Evolutionary conservation across 2,113 vertebrate species (phyloP).

Genomic region (Clarias batrachus): DNA sequence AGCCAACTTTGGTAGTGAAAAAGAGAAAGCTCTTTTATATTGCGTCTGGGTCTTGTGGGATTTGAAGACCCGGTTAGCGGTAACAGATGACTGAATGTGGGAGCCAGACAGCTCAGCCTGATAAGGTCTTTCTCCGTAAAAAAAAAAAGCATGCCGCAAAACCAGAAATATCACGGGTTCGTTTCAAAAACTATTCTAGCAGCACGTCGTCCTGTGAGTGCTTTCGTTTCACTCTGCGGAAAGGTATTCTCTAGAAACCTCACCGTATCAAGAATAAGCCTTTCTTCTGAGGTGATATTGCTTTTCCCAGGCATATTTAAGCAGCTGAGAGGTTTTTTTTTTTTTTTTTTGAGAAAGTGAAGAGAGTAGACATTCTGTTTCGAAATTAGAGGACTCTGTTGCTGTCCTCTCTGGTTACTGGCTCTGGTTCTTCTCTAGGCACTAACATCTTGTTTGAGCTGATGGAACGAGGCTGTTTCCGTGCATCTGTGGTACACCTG

Average conservation of each 20-base stretch:
- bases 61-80: constrained; percentile 28
- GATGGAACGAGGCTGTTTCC: constrained; percentile 28
- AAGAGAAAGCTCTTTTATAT: constrained; percentile 38
- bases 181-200: constrained; percentile 26
- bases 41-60: constrained; percentile 23
- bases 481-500: constrained; percentile 40
- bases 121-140: constrained; percentile 44
- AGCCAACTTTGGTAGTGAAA: constrained; percentile 22
- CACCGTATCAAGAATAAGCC: background rate
- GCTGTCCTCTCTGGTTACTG: constrained; percentile 1
- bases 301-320: constrained; percentile 21
- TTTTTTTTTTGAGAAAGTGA: constrained; percentile 2
- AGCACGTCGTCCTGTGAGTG: background rate
- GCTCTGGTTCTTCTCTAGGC: constrained; percentile 2
- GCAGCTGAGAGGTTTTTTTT: background rate
- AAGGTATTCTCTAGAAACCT: background rate
- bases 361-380: background rate
- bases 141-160: constrained; percentile 17
- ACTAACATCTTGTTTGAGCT: constrained; percentile 28
- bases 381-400: constrained; percentile 25
- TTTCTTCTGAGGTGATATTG: background rate
- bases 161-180: constrained; percentile 41
- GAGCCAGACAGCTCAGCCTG: constrained; percentile 34
- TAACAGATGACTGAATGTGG: constrained; percentile 36
- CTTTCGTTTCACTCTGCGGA: background rate